These are phyloP conservation scores for Paradoxurus hermaphroditus DNA, from an alignment of 2,113 vertebrate genomes.

Conservation along the genomic window DNA sequence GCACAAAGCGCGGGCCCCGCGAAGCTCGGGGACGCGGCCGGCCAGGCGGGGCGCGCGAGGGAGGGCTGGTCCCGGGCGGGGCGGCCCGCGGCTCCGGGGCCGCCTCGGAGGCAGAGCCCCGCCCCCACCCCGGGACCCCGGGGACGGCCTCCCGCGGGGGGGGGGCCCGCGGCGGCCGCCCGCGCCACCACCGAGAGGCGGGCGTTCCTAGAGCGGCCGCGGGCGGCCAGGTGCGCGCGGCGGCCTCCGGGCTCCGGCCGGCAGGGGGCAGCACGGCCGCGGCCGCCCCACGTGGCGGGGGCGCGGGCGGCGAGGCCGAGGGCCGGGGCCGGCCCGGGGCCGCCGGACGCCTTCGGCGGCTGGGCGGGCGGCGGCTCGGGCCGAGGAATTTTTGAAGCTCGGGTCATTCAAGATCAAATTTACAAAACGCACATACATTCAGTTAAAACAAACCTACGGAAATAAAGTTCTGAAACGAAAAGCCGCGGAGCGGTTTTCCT, in stretches of 20 bases:
- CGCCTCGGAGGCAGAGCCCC: not conserved
- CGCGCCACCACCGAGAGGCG: conserved; percentile 55
- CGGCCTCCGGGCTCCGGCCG: not conserved
- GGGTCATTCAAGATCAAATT: not conserved
- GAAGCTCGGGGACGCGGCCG: too few species aligned
- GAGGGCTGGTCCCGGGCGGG: not conserved
- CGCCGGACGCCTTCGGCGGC: not conserved
- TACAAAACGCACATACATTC: not conserved
- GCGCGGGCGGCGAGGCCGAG: not conserved
- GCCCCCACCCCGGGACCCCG: not conserved
- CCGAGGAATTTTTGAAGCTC: not conserved
- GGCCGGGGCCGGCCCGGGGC: not conserved
- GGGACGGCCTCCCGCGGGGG: not conserved
- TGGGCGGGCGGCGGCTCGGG: not conserved
- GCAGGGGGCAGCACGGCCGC: conserved; percentile 56
- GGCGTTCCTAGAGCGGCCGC: conserved; percentile 65
- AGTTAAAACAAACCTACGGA: not conserved
- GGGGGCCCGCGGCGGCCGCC: not conserved
- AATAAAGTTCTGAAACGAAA: not conserved
- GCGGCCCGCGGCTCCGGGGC: not conserved
- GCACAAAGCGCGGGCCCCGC: not conserved
- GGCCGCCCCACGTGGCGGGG: conserved; percentile 45
- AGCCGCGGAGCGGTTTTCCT: too few species aligned
- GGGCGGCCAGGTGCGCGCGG: conserved; percentile 38
- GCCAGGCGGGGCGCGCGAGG: not conserved